Conservation (phyloP, 2,113 vertebrate genomes). For the Cyprinodon variegatus region DNA sequence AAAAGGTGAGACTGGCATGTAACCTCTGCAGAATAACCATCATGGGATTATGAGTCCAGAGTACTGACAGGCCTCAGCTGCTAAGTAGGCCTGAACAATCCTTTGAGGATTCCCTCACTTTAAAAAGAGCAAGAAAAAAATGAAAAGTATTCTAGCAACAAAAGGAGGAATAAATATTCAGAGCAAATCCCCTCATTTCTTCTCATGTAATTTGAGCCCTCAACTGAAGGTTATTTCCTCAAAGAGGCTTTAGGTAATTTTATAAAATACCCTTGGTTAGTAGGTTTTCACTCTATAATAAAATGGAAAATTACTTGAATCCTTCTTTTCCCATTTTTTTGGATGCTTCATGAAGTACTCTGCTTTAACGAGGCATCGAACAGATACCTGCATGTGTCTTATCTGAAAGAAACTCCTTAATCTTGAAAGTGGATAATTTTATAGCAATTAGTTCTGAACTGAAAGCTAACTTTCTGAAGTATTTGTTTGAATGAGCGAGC, state of each 20-base stretch:
- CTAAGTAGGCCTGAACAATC: constrained; percentile 37
- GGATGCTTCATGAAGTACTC: too few relatives aligned
- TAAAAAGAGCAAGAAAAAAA: constrained; percentile 19
- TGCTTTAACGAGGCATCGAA: too few relatives aligned
- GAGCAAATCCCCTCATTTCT: constrained; percentile 7
- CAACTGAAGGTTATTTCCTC: constrained; percentile 2
- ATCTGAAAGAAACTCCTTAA: too few relatives aligned
- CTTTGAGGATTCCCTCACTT: constrained; percentile 25
- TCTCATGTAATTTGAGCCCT: constrained; percentile 8
- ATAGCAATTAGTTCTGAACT: too few relatives aligned
- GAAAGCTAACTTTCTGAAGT: too few relatives aligned
- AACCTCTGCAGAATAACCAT: constrained; percentile 28
- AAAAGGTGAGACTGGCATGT: constrained; percentile 23
- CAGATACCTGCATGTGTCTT: too few relatives aligned
- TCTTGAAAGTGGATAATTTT: too few relatives aligned
- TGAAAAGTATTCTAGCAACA: constrained; percentile 60
- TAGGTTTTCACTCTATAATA: background rate
- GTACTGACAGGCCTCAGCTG: constrained; percentile 48
- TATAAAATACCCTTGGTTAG: constrained; percentile 11
- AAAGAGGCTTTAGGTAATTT: background rate
- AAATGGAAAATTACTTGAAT: background rate
- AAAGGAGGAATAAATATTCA: constrained; percentile 41
- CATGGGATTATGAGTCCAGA: constrained; percentile 53
- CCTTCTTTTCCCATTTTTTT: background rate
- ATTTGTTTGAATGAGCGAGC: too few relatives aligned